Percentiles rank a stretch among this genome's conserved stretches.
Conservation (phyloP, 2,888 invertebrate species). For the Spodoptera picta region DNA sequence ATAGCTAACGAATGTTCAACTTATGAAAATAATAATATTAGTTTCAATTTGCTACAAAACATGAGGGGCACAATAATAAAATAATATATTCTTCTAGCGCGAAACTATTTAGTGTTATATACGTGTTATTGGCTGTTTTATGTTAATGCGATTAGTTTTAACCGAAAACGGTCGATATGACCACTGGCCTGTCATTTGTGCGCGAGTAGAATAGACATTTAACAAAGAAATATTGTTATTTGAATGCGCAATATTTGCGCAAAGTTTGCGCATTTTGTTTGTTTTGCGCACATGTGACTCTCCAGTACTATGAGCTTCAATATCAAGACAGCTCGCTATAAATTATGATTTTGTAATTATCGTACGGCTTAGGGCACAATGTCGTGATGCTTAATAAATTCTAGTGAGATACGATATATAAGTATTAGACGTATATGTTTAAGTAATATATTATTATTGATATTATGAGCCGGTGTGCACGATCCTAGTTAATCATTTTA, state of each 20-base stretch:
- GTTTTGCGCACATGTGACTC: slow-evolving; percentile 1
- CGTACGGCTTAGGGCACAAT: slow-evolving; percentile 65
- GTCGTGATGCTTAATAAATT: slow-evolving; percentile 64
- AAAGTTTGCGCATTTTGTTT: background rate
- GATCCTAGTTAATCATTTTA: slow-evolving; percentile 47
- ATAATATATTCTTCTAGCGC: slow-evolving; percentile 66
- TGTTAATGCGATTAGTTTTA: slow-evolving; percentile 54
- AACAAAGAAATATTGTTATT: too few species aligned
- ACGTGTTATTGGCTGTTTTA: slow-evolving; percentile 57
- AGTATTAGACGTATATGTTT: slow-evolving; percentile 63
- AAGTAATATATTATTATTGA: slow-evolving; percentile 59
- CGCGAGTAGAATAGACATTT: background rate
- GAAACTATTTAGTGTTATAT: slow-evolving; percentile 56
- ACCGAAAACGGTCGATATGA: slow-evolving; percentile 22
- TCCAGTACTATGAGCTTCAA: slow-evolving; percentile 30
- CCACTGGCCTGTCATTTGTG: slow-evolving; percentile 9
- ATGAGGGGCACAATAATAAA: slow-evolving; percentile 33
- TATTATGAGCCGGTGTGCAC: slow-evolving; percentile 58
- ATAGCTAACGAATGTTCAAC: too few species aligned
- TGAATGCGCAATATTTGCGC: background rate
- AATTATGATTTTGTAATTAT: slow-evolving; percentile 47
- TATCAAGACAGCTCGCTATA: slow-evolving; percentile 40
- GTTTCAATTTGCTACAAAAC: slow-evolving; percentile 31
- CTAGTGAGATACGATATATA: slow-evolving; percentile 67
- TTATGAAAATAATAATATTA: background rate